Evolutionary conservation across 2,888 invertebrate genomes (phyloP), one percentile per base, ranked within the genome.

Genomic region (Chaitophorus viminalis): DNA sequence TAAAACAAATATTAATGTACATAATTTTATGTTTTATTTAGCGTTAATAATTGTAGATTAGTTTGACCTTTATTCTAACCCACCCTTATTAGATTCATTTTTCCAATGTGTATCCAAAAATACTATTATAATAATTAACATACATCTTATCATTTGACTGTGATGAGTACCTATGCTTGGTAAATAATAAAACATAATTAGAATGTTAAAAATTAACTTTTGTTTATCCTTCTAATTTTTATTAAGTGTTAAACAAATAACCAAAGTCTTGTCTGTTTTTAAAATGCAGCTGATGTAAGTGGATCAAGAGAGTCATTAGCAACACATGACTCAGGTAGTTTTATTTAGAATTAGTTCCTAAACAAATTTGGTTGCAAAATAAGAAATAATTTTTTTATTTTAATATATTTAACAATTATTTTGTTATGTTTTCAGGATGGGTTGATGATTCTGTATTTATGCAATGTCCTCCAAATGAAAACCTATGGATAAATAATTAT

Each of bases 261-360:
- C n/a, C 21, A 86, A 68, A 68, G 52, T 70, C 33, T 84, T 68
- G 5, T 86, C 74, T 89, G 21, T 88, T 89, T 74, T 89, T 86
- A 81, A 70, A 85, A 89, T 89, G 88, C 89, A 95, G 95, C 95
- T 92, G 95, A 95, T 93, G 94, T 95, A 92, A 95, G 95, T 93
- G 95, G 95, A 92, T 95, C 95, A 91, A 94, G 95, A 93, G 95
- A 95, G 92, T 95, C 95, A 90, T 94, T 95, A 92, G 94, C 94
- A 92, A 95, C 95, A 90, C 94, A 95, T 92, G 95, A 95, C 93
- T 95, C 95, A 95, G 95, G 95, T 95, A 89, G 60, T 46, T 74
- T 74, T 18, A 72, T 31, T 29, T 70, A 78, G 18, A 72, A 8
- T 11, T 46, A 78, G 17, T 33, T 79, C 68, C 31, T 72, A 72